These are phyloP conservation scores for Chaenodraco wilsoni DNA, from an alignment of 2,797 vertebrate genomes.

Conservation along the genomic window DNA sequence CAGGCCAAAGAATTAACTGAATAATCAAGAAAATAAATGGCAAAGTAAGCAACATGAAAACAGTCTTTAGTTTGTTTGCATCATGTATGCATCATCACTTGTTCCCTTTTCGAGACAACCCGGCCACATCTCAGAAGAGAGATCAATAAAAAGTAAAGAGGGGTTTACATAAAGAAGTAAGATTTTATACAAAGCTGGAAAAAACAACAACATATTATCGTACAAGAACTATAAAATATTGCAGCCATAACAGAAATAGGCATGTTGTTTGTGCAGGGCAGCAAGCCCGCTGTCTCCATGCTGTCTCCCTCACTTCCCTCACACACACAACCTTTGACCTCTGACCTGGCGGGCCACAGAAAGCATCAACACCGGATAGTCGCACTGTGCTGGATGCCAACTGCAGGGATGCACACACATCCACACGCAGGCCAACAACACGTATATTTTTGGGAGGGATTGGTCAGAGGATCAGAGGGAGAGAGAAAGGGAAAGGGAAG, in stretches of 20 bases:
- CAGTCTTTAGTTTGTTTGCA: too few relatives aligned
- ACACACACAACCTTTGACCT: slow-evolving; percentile 62
- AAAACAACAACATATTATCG: slow-evolving; percentile 15
- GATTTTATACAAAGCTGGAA: not conserved
- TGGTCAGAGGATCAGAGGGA: slow-evolving; percentile 3
- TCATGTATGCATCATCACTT: not conserved
- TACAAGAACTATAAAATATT: slow-evolving; percentile 31
- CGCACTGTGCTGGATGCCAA: slow-evolving; percentile 57
- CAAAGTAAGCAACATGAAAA: too few relatives aligned
- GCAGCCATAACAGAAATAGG: slow-evolving; percentile 35
- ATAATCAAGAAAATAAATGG: too few relatives aligned
- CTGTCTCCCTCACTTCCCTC: slow-evolving; percentile 72
- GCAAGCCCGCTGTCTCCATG: slow-evolving; percentile 72
- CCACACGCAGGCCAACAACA: slow-evolving; percentile 9
- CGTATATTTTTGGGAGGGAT: slow-evolving; percentile 7
- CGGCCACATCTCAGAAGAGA: not conserved
- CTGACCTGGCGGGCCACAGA: slow-evolving; percentile 58
- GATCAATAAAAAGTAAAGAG: not conserved
- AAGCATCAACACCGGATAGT: slow-evolving; percentile 73
- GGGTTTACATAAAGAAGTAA: not conserved
- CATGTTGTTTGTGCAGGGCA: slow-evolving; percentile 67
- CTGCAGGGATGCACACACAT: slow-evolving; percentile 17
- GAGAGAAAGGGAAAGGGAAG: not conserved
- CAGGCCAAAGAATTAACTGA: too few relatives aligned
- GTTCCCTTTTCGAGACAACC: not conserved